A percentile compares a stretch with the other conserved stretches of the same genome.
These are phyloP conservation scores for Arge pagana DNA, from an alignment of 2,888 invertebrate genomes.

Conservation along the genomic window DNA sequence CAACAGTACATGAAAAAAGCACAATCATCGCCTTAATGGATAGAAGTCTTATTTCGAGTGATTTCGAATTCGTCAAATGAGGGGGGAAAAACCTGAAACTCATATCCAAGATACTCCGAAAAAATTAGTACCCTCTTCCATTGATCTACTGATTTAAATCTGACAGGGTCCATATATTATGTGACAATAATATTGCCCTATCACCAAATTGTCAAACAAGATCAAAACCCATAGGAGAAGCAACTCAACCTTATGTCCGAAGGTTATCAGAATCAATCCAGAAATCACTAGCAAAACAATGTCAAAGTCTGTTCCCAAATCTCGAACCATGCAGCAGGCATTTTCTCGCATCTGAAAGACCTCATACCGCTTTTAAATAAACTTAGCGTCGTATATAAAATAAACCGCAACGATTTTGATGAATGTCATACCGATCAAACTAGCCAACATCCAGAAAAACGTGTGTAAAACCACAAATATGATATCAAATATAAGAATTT, in stretches of 20 bases:
- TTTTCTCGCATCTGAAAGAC: not conserved
- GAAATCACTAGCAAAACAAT: not conserved
- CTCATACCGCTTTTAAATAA: not conserved
- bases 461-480: constrained; percentile 3
- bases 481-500: not conserved
- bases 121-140: constrained; percentile 1
- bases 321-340: not conserved
- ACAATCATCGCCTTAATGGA: constrained; percentile 6
- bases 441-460: not conserved
- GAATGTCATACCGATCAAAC: not conserved
- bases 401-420: not conserved
- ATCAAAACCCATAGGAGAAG: too few species aligned
- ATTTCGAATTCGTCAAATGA: constrained; percentile 1
- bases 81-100: constrained; percentile 7
- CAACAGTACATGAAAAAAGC: constrained; percentile 9
- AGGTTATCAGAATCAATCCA: not conserved
- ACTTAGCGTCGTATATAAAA: not conserved
- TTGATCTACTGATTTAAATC: not conserved
- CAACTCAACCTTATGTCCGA: not conserved
- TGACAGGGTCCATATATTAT: not conserved
- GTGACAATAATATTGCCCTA: too few species aligned
- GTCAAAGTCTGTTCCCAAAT: not conserved
- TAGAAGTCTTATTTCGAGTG: not conserved
- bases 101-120: not conserved
- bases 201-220: too few species aligned